Base-by-base conservation (phyloP, 2,888 invertebrate genomes). In the Lutraria lutraria region DNA sequence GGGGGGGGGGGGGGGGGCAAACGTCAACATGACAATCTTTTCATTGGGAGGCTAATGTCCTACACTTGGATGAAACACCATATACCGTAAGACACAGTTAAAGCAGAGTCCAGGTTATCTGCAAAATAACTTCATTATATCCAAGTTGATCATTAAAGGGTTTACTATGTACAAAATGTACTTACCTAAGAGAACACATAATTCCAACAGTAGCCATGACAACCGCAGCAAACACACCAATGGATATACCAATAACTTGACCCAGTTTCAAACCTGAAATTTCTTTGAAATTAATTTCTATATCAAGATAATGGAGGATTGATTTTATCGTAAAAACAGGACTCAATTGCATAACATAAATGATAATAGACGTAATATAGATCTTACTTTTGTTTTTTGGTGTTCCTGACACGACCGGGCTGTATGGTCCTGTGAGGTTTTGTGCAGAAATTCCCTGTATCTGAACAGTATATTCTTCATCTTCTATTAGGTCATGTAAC, bases 371-470 rank as follows among this genome's bases (percentile, higher is more conserved):
- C 13, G 31, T 72, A 34, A 12, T 3, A 10, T 19, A 31, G 16
- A 13, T 16, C 76, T 31, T 76, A 76, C 76, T 76, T 31, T 76
- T 76, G 31, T 76, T 34, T 76, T 76, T 31, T 13, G 76, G 76
- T 19, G 31, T 76, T 34, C 76, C 76, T 19, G 15, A 13, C 3
- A 31, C 19, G 4, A 15, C 16, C 0, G 15, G 76, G 31, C 76
- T 76, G 15, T 76, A 31, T 16, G 76, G 76, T 8, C 76, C 76
- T 10, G 6, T 0, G 29, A 76, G 6, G 34, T 31, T 34, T 31
- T 76, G 76, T 0, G 29, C 31, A 34, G 76, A 29, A 34, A 76
- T 0, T 16, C 31, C 76, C 76, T 76, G 6, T 31, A 76, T 76
- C 76, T 34, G 29, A 13, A 76, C 34, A 8, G 31, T 31, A 19